phyloP scores from a whole-genome alignment of 1,140 invertebrate genomes.

The Conopomorpha cramerella region DNA sequence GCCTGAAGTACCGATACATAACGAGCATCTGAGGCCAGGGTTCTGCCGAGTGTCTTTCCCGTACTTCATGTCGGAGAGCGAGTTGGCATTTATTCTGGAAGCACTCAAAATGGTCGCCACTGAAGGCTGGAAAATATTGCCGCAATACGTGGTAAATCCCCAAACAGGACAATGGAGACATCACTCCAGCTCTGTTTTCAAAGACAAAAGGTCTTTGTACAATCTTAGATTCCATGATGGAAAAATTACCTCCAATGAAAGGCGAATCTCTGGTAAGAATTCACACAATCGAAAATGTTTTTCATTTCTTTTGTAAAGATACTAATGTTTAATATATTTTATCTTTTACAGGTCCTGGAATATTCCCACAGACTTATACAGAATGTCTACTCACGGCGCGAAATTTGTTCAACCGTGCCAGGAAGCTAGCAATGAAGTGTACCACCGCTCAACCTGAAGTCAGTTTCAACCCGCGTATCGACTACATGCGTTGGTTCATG shows the following conservation, averaged over 20 bases:
- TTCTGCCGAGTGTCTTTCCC: conserved; percentile 86
- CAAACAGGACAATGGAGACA: conserved; percentile 91
- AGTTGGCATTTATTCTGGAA: conserved; percentile 82
- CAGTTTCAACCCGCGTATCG: conserved; percentile 67
- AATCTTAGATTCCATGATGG: conserved; percentile 79
- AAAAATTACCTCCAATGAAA: conserved; percentile 73
- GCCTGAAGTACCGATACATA: conserved; percentile 41
- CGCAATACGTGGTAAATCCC: conserved; percentile 83
- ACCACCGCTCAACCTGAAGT: conserved; percentile 75
- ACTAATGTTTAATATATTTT: conserved; percentile 3
- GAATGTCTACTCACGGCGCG: conserved; percentile 80
- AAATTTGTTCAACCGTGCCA: conserved; percentile 76
- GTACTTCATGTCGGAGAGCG: conserved; percentile 80
- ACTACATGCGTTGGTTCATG: conserved; percentile 84
- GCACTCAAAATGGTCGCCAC: conserved; percentile 86
- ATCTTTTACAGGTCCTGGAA: conserved; percentile 60
- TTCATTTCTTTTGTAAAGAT: conserved; percentile 2
- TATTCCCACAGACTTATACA: conserved; percentile 72
- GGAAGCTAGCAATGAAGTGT: conserved; percentile 75
- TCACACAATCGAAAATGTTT: too few relatives aligned
- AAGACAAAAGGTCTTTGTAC: conserved; percentile 82
- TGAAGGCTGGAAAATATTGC: conserved; percentile 87
- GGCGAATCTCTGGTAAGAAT: conserved; percentile 63
- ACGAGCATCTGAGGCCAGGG: conserved; percentile 82
- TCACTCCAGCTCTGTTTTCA: conserved; percentile 76